These are phyloP conservation scores for Orius insidiosus DNA, from an alignment of 1,140 invertebrate genomes.

Conservation along the genomic window DNA sequence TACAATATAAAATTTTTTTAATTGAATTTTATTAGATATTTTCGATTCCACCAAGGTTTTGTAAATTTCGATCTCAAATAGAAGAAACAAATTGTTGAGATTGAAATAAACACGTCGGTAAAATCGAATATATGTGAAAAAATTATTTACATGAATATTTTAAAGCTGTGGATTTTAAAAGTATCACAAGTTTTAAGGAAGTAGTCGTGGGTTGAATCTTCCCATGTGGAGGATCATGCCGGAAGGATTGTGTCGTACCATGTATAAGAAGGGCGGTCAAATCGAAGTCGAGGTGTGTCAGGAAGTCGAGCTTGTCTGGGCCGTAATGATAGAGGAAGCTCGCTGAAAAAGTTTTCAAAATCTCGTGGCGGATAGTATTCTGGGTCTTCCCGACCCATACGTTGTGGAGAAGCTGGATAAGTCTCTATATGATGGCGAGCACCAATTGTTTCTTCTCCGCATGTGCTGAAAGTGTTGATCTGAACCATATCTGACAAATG, in stretches of 20 bases:
- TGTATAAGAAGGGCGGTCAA: slow-evolving; percentile 69
- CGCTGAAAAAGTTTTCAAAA: slow-evolving; percentile 9
- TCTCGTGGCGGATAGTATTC: slow-evolving; percentile 30
- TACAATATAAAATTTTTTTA: no score
- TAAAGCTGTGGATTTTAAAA: neutral
- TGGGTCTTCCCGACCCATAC: slow-evolving; percentile 16
- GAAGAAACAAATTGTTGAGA: neutral
- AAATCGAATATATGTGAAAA: slow-evolving; percentile 6
- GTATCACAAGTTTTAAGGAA: slow-evolving; percentile 31
- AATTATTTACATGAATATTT: slow-evolving; percentile 1
- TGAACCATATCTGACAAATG: slow-evolving; percentile 65
- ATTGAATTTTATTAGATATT: neutral
- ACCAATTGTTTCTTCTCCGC: slow-evolving; percentile 50
- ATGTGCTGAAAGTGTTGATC: slow-evolving; percentile 54
- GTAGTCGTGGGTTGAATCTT: slow-evolving; percentile 60
- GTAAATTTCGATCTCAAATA: slow-evolving; percentile 6
- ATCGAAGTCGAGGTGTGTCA: slow-evolving; percentile 41
- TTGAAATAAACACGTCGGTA: slow-evolving; percentile 7
- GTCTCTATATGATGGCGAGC: slow-evolving; percentile 60
- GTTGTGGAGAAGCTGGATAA: slow-evolving; percentile 45
- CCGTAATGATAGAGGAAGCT: slow-evolving; percentile 40
- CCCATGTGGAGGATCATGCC: slow-evolving; percentile 72
- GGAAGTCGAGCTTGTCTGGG: slow-evolving; percentile 50
- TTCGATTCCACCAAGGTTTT: slow-evolving; percentile 10
- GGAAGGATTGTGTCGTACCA: slow-evolving; percentile 70